Evolutionary conservation across 2,888 invertebrate species (phyloP), one percentile per base, ranked within the genome.

Genomic region (Frankliniella fusca): DNA sequence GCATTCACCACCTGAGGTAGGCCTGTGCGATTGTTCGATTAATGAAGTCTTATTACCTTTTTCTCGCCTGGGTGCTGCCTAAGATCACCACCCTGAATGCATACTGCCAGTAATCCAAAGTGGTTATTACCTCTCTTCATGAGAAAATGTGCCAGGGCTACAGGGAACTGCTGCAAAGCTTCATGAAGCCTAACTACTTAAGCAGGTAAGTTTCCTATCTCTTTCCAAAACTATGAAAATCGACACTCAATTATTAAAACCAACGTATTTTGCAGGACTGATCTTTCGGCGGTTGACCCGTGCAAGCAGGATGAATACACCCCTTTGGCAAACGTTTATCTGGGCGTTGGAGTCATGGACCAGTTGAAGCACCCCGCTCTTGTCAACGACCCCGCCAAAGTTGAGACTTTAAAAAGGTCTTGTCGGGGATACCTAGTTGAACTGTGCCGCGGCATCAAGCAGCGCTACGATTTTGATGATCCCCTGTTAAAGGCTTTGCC

Each of bases 401-500:
- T 83, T 2, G 80, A 15, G 0, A 82, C 84, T 80, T 84, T 85
- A 80, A 80, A 82, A 65, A 82, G 20, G 65, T 49, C 82, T 23
- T 85, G 84, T 81, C 82, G 82, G 80, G 79, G 84, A 12, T 85
- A 85, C 82, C 80, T 85, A 1, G 81, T 65, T 11, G 80, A 81
- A 12, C 81, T 84, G 11, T 85, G 85, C 81, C 11, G 23, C 5
- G 83, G 85, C 82, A 84, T 85, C 28, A 83, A 84, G 82, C 81
- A 85, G 81, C 70, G 85, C 65, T 85, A 82, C 80, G 83, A 85
- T 83, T 86, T 86, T 80, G 80, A 81, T 0, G 84, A 85, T 81
- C 81, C 79, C 50, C 76, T 85, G 18, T 27, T 84, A 18, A 12
- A 80, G 48, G 65, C 61, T 28, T 28, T 85, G 15, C 20, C 76